phyloP scores from a whole-genome alignment of 2,888 invertebrate genomes.

The Agriopis marginaria region DNA sequence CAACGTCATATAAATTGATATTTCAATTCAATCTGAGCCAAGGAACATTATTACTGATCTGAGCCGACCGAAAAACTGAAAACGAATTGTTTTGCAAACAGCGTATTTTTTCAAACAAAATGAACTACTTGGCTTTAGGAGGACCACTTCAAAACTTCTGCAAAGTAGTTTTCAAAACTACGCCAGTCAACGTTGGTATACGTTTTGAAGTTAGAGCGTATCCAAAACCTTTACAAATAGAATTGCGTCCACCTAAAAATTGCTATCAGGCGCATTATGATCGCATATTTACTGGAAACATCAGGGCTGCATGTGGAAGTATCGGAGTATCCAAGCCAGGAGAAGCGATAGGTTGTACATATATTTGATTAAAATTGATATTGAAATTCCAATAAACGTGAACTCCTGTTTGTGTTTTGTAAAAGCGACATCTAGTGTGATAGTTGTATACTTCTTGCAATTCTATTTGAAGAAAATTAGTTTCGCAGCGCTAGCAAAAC shows the following conservation, averaged over 20 bases:
- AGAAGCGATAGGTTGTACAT: neutral
- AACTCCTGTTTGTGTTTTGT: neutral
- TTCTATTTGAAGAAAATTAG: neutral
- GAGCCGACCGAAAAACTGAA: neutral
- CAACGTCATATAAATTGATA: too few relatives aligned
- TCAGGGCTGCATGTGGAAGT: conserved; percentile 51
- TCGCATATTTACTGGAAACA: conserved; percentile 54
- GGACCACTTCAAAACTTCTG: conserved; percentile 62
- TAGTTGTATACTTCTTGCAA: neutral
- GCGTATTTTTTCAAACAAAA: conserved; percentile 38
- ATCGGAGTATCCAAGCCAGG: conserved; percentile 13
- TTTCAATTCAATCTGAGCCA: too few relatives aligned
- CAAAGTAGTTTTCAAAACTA: conserved; percentile 64
- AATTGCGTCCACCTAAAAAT: conserved; percentile 40
- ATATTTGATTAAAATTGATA: neutral
- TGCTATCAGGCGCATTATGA: conserved; percentile 43
- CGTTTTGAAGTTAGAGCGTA: conserved; percentile 49
- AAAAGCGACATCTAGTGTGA: neutral
- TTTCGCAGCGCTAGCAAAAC: too few relatives aligned
- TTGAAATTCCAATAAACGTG: neutral
- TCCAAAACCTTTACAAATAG: conserved; percentile 26
- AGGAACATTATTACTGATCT: too few relatives aligned
- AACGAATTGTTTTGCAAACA: neutral
- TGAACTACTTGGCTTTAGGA: conserved; percentile 72
- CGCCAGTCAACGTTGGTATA: conserved; percentile 61